Percentiles rank a stretch among this genome's conserved stretches.
Evolutionary conservation across 2,113 vertebrate species (phyloP).

Genomic region (Hystrix cristata): DNA sequence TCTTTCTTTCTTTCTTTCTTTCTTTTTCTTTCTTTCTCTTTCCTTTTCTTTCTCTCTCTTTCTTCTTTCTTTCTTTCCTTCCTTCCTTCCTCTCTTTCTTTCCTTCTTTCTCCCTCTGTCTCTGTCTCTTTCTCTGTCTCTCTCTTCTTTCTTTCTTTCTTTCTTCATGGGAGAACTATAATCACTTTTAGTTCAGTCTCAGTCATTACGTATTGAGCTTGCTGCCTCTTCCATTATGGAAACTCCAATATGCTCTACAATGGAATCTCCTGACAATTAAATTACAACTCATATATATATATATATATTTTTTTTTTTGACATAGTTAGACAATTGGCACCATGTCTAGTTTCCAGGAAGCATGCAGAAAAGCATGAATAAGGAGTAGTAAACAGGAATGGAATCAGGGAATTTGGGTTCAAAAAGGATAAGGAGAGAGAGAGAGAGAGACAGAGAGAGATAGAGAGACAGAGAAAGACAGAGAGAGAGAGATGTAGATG

Average conservation of each 20-base stretch:
- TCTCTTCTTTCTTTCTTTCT: neutral
- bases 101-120: too few relatives aligned
- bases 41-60: too few relatives aligned
- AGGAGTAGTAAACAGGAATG: neutral
- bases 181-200: neutral
- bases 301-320: neutral
- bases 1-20: too few relatives aligned
- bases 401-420: neutral
- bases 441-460: neutral
- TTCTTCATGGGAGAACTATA: neutral
- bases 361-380: neutral
- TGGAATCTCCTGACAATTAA: neutral
- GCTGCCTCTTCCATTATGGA: neutral
- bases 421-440: neutral
- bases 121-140: too few relatives aligned
- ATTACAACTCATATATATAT: neutral
- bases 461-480: too few relatives aligned
- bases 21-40: too few relatives aligned
- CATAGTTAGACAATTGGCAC: neutral
- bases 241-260: neutral
- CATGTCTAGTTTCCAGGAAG: neutral
- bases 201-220: too few relatives aligned
- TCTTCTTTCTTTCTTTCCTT: too few relatives aligned
- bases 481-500: neutral
- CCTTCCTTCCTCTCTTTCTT: too few relatives aligned